Conservation (phyloP, 2,797 vertebrate genomes). For the Pangasius macronema region DNA sequence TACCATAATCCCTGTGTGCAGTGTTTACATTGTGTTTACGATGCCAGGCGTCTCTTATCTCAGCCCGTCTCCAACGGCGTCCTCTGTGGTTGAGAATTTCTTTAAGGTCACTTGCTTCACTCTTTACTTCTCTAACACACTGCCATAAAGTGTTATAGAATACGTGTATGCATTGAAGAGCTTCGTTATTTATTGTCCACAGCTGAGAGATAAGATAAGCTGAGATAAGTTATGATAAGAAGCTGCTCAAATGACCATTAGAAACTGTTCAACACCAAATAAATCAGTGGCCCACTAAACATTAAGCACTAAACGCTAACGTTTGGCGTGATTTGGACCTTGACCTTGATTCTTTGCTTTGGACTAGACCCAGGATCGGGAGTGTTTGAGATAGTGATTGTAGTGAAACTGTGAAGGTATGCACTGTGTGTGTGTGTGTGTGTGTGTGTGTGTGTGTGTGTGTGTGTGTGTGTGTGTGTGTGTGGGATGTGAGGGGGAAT, state of each 20-base stretch:
- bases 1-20: not conserved
- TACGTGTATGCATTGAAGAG: not conserved
- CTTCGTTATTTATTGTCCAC: not conserved
- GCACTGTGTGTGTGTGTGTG: not conserved
- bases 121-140: not conserved
- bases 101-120: not conserved
- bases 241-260: not conserved
- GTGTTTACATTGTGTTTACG: not conserved
- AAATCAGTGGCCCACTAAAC: not conserved
- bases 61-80: not conserved
- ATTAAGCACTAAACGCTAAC: not conserved
- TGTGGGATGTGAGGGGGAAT: not conserved
- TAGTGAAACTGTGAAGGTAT: not conserved
- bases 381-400: not conserved
- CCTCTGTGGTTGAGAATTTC: not conserved
- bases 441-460: slow-evolving; percentile 3
- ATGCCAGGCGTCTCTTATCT: not conserved
- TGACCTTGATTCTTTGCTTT: not conserved
- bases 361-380: no score
- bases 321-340: not conserved
- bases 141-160: not conserved
- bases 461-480: not conserved
- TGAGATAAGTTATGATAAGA: slow-evolving; percentile 11
- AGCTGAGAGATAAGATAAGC: not conserved
- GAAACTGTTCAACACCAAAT: not conserved